Evolutionary conservation across 2,888 invertebrate species (phyloP).

Genomic region (Orchesella flavescens): DNA sequence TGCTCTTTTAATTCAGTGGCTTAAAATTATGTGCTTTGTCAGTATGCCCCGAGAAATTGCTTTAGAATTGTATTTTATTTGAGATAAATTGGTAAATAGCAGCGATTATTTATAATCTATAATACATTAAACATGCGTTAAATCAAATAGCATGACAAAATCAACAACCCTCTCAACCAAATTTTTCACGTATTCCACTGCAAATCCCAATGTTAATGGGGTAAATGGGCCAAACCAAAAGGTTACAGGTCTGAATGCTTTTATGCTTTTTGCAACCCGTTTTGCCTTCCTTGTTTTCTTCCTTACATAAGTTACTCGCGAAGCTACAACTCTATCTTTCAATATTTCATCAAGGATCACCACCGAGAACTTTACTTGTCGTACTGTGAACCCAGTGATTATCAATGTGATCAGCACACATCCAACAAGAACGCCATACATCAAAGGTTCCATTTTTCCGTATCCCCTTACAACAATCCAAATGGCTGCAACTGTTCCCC

Average conservation of each 20-base stretch:
- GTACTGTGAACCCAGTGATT: not conserved
- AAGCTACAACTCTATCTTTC: not conserved
- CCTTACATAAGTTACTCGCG: not conserved
- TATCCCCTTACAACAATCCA: not conserved
- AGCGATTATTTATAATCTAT: too few relatives aligned
- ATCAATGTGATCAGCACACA: not conserved
- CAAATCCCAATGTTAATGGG: not conserved
- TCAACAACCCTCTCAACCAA: not conserved
- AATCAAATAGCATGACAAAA: not conserved
- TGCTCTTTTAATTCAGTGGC: too few relatives aligned
- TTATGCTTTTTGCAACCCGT: not conserved
- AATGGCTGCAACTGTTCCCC: not conserved
- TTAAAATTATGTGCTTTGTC: too few relatives aligned
- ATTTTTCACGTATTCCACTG: not conserved
- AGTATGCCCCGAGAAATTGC: too few relatives aligned
- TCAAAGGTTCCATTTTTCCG: not conserved
- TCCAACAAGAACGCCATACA: not conserved
- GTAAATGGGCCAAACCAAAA: not conserved
- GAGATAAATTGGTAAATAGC: too few relatives aligned
- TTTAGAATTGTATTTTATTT: too few relatives aligned
- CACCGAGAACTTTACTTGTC: not conserved
- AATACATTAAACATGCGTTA: too few relatives aligned
- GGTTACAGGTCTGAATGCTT: not conserved
- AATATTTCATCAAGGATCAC: too few relatives aligned
- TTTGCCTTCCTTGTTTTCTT: not conserved